These are phyloP conservation scores for Lepisosteus oculatus DNA, from an alignment of 2,113 vertebrate genomes.

Conservation along the genomic window DNA sequence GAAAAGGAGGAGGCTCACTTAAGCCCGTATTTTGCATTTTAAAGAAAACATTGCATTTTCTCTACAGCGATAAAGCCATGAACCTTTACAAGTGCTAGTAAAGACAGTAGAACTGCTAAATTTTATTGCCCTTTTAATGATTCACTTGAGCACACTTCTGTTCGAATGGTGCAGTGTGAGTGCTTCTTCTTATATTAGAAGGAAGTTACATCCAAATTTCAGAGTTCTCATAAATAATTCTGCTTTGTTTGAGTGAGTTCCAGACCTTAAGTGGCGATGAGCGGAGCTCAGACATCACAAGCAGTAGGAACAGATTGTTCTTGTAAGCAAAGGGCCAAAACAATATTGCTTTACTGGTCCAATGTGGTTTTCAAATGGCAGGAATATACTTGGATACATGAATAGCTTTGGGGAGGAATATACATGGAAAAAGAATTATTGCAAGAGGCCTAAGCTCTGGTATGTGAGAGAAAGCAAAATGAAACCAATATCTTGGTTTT, in stretches of 20 bases:
- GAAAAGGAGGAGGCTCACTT: conserved; percentile 1
- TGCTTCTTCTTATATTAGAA: conserved; percentile 4
- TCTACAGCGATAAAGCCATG: conserved; percentile 12
- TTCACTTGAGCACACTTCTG: conserved; percentile 17
- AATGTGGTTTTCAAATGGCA: not conserved
- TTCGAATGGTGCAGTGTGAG: conserved; percentile 10
- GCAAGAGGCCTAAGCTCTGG: no score
- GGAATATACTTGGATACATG: not conserved
- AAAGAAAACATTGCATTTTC: conserved; percentile 18
- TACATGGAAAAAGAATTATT: not conserved
- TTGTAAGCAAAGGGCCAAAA: conserved; percentile 13
- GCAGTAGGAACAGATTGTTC: conserved; percentile 7
- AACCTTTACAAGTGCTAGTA: conserved; percentile 16
- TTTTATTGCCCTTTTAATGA: conserved; percentile 21
- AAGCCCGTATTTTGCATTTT: conserved; percentile 8
- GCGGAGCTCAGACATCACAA: not conserved
- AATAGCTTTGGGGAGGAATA: not conserved
- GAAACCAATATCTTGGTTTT: not conserved
- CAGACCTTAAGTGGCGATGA: not conserved
- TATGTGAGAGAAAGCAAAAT: no score
- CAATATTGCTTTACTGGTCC: conserved; percentile 9
- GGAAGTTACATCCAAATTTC: conserved; percentile 8
- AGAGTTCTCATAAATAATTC: conserved; percentile 17
- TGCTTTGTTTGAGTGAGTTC: not conserved
- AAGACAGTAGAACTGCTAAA: conserved; percentile 19